Percentiles rank a stretch among this genome's conserved stretches.
These are phyloP conservation scores for Aphelocoma coerulescens DNA, from an alignment of 2,113 vertebrate genomes.

Conservation along the genomic window DNA sequence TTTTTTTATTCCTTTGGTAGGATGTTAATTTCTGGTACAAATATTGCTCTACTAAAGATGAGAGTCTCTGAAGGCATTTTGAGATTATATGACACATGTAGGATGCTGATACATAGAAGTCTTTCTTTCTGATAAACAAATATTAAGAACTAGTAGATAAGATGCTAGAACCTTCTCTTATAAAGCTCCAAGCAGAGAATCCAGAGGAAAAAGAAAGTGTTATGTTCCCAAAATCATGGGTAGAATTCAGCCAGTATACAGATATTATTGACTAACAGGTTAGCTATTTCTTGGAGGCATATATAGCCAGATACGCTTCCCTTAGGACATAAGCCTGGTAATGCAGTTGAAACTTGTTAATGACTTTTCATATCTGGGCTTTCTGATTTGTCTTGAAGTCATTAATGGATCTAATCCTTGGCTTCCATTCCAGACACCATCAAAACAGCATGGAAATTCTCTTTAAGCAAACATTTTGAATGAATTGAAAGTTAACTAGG, in stretches of 20 bases:
- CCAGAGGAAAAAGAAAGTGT: neutral
- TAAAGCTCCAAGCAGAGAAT: neutral
- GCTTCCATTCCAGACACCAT: neutral
- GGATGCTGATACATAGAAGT: neutral
- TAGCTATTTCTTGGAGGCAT: neutral
- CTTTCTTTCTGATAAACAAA: neutral
- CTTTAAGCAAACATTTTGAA: neutral
- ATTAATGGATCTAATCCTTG: neutral
- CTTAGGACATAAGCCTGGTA: neutral
- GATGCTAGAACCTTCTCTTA: neutral
- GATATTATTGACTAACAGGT: neutral
- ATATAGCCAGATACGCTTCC: neutral
- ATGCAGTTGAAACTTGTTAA: neutral
- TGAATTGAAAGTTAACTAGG: neutral
- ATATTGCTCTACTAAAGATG: neutral
- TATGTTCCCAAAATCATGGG: neutral
- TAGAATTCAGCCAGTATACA: neutral
- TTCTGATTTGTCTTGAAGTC: neutral
- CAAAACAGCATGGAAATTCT: neutral
- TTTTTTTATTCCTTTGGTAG: neutral
- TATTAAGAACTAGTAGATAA: neutral
- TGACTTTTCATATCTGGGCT: neutral
- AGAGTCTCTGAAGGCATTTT: neutral
- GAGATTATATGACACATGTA: neutral
- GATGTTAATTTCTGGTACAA: neutral